Conservation (phyloP, 2,797 vertebrate genomes). For the Heliangelus exortis region DNA sequence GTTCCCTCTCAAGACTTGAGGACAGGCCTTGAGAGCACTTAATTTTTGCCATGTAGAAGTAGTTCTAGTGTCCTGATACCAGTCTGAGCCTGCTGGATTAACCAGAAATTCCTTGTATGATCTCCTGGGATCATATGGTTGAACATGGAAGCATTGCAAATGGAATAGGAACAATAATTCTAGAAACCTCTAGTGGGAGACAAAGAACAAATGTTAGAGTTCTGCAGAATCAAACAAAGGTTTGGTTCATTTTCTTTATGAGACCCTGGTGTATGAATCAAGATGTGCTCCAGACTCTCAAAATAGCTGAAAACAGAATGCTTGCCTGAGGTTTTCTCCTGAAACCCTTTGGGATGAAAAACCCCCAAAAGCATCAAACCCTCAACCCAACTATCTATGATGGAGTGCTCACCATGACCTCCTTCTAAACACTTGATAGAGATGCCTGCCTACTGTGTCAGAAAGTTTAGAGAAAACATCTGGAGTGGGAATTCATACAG, state of each 20-base stretch:
- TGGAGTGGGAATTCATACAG: neutral
- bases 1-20: neutral
- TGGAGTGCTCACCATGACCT: neutral
- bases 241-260: neutral
- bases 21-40: neutral
- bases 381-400: too few relatives aligned
- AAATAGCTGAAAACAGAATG: neutral
- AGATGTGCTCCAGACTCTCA: neutral
- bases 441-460: neutral
- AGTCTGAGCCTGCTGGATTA: neutral
- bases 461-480: neutral
- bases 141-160: neutral
- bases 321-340: neutral
- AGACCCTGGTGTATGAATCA: neutral
- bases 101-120: neutral
- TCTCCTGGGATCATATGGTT: neutral
- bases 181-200: neutral
- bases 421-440: neutral
- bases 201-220: neutral
- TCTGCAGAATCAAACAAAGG: neutral
- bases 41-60: neutral
- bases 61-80: neutral
- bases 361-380: too few relatives aligned
- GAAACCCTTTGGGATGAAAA: neutral
- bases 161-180: neutral